Evolutionary conservation across 2,888 invertebrate species (phyloP).

Genomic region (Lasioglossum malachurum): DNA sequence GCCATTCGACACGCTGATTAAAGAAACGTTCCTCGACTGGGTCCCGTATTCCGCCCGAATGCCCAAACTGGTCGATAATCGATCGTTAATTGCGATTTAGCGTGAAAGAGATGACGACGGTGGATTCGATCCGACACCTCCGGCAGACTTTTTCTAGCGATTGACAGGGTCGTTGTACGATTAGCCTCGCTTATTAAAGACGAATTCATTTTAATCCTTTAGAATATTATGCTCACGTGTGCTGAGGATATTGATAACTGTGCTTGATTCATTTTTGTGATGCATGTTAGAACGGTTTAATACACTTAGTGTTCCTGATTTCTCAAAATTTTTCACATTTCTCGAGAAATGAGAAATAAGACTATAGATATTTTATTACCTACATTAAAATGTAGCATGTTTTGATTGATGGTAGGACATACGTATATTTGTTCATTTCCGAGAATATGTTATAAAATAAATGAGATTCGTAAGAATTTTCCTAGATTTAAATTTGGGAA

Average conservation of each 20-base stretch:
- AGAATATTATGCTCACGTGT: not conserved
- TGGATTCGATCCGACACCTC: not conserved
- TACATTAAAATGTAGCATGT: too few species aligned
- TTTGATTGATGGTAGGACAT: too few species aligned
- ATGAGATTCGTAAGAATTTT: too few species aligned
- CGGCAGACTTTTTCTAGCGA: not conserved
- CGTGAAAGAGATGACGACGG: not conserved
- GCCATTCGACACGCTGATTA: conserved; percentile 35
- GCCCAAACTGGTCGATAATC: not conserved
- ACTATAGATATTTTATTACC: too few species aligned
- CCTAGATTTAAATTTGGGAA: too few species aligned
- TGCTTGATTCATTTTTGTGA: not conserved
- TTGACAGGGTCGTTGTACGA: not conserved
- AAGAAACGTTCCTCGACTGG: not conserved
- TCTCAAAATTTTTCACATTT: too few species aligned
- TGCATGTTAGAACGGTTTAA: not conserved
- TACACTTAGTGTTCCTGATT: too few species aligned
- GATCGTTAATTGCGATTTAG: not conserved
- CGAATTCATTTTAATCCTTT: not conserved
- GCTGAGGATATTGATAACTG: not conserved
- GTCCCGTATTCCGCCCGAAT: not conserved
- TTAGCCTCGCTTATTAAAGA: not conserved
- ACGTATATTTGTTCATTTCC: too few species aligned
- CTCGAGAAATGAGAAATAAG: too few species aligned
- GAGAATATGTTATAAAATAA: too few species aligned